Evolutionary conservation across 2,888 invertebrate genomes (phyloP).

Genomic region (Scelioninae gen. 1): DNA sequence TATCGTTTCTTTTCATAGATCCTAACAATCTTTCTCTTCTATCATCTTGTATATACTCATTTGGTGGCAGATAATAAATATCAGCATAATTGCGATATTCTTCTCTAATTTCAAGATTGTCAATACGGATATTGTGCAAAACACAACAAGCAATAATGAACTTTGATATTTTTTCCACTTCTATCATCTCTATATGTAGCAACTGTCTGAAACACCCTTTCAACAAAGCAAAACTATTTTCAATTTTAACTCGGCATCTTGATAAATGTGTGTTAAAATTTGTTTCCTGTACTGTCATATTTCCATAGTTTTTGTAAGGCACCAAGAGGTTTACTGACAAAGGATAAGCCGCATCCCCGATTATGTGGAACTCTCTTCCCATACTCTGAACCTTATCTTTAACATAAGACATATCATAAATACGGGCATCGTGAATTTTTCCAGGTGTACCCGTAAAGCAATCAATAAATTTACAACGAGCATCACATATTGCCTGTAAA

Average conservation of each 20-base stretch:
- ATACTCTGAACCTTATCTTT: not conserved
- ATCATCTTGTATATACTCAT: not conserved
- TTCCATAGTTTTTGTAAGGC: too few relatives aligned
- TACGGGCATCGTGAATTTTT: not conserved
- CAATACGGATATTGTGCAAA: conserved; percentile 5
- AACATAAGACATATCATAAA: not conserved
- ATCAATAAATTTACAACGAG: too few relatives aligned
- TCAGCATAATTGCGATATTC: not conserved
- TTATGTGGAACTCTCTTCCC: not conserved
- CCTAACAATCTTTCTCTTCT: too few relatives aligned
- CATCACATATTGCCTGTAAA: conserved; percentile 6
- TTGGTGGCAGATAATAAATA: not conserved
- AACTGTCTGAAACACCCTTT: not conserved
- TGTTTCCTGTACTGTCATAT: not conserved
- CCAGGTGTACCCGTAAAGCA: not conserved
- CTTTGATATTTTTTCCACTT: not conserved
- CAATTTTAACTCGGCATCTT: not conserved
- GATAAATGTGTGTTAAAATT: not conserved
- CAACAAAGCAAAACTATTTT: conserved; percentile 4
- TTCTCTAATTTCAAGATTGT: not conserved
- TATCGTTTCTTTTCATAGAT: too few relatives aligned
- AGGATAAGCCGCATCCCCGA: too few relatives aligned
- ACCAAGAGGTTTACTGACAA: too few relatives aligned
- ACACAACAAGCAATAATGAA: conserved; percentile 1
- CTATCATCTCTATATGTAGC: not conserved